Percentiles rank a stretch among this genome's conserved stretches.
Conservation (phyloP, 2,888 invertebrate genomes). For the Cheilosia scutellata region DNA sequence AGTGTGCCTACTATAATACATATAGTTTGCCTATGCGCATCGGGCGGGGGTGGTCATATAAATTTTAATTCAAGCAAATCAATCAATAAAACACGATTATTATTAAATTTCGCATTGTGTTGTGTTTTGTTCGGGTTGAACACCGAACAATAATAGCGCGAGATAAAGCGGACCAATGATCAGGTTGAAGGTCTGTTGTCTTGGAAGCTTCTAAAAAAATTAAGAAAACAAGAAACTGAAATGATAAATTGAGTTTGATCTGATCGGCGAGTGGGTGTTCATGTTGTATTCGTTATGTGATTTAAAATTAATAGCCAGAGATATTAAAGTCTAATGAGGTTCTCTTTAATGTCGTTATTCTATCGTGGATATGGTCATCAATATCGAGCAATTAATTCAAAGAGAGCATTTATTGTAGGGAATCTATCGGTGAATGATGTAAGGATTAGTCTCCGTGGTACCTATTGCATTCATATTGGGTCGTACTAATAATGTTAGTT, state of each 20-base stretch:
- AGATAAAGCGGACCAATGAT: conserved; percentile 37
- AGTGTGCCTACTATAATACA: not conserved
- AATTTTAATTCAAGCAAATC: conserved; percentile 49
- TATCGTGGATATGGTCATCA: not conserved
- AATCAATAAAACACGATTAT: conserved; percentile 65
- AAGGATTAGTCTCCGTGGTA: not conserved
- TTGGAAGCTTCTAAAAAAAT: not conserved
- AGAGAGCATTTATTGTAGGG: not conserved
- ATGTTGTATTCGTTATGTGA: not conserved
- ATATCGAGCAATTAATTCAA: conserved; percentile 4
- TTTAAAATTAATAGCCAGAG: conserved; percentile 12
- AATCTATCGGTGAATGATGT: not conserved
- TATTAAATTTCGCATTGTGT: conserved; percentile 41
- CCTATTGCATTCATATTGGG: too few species aligned
- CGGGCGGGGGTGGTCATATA: conserved; percentile 20
- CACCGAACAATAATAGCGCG: conserved; percentile 30
- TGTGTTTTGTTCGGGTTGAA: not conserved
- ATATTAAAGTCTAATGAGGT: conserved; percentile 19
- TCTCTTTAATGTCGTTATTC: conserved; percentile 1
- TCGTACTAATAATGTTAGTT: too few species aligned
- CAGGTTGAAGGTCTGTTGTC: conserved; percentile 26
- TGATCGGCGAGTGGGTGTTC: conserved; percentile 24
- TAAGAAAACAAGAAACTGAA: conserved; percentile 29
- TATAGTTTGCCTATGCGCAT: not conserved
- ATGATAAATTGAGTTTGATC: conserved; percentile 16